Evolutionary conservation across 2,888 invertebrate species (phyloP), one percentile per base, ranked within the genome.

Genomic region (Gymnocheta viridis): DNA sequence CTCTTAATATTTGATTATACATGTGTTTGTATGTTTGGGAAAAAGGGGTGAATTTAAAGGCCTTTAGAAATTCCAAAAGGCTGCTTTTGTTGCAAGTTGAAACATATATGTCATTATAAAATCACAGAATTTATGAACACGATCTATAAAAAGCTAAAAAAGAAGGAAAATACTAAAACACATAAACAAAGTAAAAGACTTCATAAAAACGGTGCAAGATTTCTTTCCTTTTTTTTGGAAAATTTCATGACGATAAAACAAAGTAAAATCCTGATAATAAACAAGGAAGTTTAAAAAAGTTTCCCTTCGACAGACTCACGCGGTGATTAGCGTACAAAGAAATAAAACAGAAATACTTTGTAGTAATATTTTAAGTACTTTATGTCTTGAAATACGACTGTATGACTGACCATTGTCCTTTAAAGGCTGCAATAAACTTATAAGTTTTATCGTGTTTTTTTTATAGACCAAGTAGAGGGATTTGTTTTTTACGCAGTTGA

Each of bases 61-160:
- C 60, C n/a, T 58, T 66, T 27, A n/a, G n/a, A 60, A 35, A 9
- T 12, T 56, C 35, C 17, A n/a, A 22, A 60, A 47, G 19, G 27
- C 35, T 73, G 27, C 35, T 73, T 77, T 81, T 80, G 79, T 64
- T 74, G 38, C 32, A 41, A 74, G 35, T 72, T 79, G 56, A 60
- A 67, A 56, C 77, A 81, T 73, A 77, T 77, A 22, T 84, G 84
- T 84, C 84, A 84, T 81, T 81, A 81, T 84, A 84, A 84, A 84
- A 84, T 84, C 81, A 69, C 58, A 14, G 38, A 81, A 84, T 84
- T 84, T 84, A 84, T 84, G 84, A 84, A 78, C 77, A 78, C n/a
- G 84, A 81, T 81, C 84, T 84, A 84, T 84, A 81, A 84, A 84
- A 81, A 32, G 2, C 49, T 54, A 51, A 32, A 7, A 49, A 60